phyloP scores from a whole-genome alignment of 1,140 invertebrate genomes.

The Lordiphosa clarofinis region DNA sequence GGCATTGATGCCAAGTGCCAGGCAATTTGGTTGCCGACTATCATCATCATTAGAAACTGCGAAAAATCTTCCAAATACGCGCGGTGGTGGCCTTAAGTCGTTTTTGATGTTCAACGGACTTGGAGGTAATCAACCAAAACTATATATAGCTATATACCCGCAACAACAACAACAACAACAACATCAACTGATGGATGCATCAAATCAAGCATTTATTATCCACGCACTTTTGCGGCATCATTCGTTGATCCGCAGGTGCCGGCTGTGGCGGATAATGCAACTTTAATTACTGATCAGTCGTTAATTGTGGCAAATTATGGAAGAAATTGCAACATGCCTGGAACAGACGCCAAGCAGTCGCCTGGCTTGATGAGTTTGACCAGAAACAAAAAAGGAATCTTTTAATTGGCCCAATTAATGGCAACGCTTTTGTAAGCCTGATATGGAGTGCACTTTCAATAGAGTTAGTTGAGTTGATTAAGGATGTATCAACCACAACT shows the following conservation, averaged over 20 bases:
- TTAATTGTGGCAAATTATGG: constrained; percentile 56
- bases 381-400: constrained; percentile 34
- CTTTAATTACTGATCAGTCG: constrained; percentile 56
- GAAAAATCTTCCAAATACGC: constrained; percentile 49
- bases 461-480: too few species aligned
- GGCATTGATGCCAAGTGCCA: constrained; percentile 9
- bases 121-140: constrained; percentile 8
- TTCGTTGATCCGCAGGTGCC: constrained; percentile 45
- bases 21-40: constrained; percentile 19
- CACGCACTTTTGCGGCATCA: constrained; percentile 55
- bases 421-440: constrained; percentile 41
- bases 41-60: constrained; percentile 56
- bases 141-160: too few species aligned
- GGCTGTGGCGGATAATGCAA: constrained; percentile 37
- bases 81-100: constrained; percentile 45
- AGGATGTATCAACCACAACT: too few species aligned
- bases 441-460: constrained; percentile 8
- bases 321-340: constrained; percentile 40
- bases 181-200: constrained; percentile 5
- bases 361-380: not conserved
- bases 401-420: constrained; percentile 45
- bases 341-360: constrained; percentile 15
- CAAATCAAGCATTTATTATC: constrained; percentile 32
- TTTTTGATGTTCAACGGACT: constrained; percentile 40
- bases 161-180: constrained; percentile 2